Percentiles rank a stretch among this genome's conserved stretches.
Conservation (phyloP, 2,888 invertebrate genomes). For the Boloria selene region DNA sequence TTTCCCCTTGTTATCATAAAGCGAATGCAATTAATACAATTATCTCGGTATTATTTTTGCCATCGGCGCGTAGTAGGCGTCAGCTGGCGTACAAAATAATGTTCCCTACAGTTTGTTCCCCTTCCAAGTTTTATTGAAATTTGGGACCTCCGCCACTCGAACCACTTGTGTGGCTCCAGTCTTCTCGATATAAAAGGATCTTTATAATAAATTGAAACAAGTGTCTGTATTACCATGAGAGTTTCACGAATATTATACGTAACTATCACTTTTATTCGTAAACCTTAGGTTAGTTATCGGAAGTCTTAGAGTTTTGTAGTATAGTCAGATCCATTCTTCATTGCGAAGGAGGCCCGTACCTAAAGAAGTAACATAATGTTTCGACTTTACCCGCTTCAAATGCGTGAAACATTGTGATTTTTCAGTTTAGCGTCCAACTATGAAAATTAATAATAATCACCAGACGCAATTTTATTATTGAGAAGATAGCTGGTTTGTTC, state of each 20-base stretch:
- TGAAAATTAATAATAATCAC: no score
- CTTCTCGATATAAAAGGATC: not conserved
- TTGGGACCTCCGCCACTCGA: conserved; percentile 44
- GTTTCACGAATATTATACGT: no score
- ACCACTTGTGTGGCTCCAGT: conserved; percentile 14
- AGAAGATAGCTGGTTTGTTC: not conserved
- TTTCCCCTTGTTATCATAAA: conserved; percentile 16
- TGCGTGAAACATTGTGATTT: no score
- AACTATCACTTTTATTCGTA: no score
- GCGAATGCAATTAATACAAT: conserved; percentile 38
- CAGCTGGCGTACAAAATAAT: conserved; percentile 41
- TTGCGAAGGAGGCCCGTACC: no score
- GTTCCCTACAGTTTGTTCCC: conserved; percentile 63
- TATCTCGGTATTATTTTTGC: conserved; percentile 42
- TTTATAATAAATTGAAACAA: not conserved
- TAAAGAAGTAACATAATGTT: not conserved
- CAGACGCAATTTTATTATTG: no score
- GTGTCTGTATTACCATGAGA: no score
- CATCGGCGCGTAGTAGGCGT: conserved; percentile 37
- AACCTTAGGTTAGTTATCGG: no score
- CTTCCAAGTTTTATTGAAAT: conserved; percentile 73
- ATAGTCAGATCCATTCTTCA: no score
- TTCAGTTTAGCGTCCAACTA: no score
- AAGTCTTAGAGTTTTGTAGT: no score
- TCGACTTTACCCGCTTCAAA: not conserved